Evolutionary conservation across 2,113 vertebrate genomes (phyloP).

Genomic region (Protobothrops flavoviridis): DNA sequence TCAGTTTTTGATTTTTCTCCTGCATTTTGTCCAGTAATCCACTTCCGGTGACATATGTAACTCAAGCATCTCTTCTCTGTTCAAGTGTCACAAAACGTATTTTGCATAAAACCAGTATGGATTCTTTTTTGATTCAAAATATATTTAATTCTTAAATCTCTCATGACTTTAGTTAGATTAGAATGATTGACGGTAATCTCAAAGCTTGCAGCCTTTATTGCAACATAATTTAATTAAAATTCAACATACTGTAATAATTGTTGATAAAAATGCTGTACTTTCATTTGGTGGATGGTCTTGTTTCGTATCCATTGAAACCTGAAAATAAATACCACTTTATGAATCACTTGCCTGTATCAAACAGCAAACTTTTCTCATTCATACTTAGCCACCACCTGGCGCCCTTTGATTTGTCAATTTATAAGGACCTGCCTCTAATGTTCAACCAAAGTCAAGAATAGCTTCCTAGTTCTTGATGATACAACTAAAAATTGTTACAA

Average conservation of each 20-base stretch:
- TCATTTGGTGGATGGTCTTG: conserved; percentile 78
- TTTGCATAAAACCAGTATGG: neutral
- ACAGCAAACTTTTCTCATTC: neutral
- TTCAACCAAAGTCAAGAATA: neutral
- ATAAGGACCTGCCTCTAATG: neutral
- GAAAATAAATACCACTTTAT: conserved; percentile 17
- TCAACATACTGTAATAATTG: conserved; percentile 80
- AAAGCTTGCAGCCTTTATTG: neutral
- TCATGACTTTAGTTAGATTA: neutral
- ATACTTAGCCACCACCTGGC: neutral
- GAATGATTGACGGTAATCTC: neutral
- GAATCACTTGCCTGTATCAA: neutral
- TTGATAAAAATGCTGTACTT: conserved; percentile 83
- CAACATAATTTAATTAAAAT: neutral
- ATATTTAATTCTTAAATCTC: neutral
- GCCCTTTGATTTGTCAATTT: neutral
- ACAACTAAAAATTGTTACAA: neutral
- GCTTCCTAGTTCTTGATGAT: neutral
- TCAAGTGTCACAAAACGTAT: neutral
- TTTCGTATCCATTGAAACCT: conserved; percentile 79
- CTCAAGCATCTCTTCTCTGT: too few relatives aligned
- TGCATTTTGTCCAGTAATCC: neutral
- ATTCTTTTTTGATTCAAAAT: neutral
- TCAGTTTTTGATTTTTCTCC: neutral
- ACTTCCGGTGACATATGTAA: neutral